Conservation (phyloP, 2,797 vertebrate genomes). For the Periparus ater region DNA sequence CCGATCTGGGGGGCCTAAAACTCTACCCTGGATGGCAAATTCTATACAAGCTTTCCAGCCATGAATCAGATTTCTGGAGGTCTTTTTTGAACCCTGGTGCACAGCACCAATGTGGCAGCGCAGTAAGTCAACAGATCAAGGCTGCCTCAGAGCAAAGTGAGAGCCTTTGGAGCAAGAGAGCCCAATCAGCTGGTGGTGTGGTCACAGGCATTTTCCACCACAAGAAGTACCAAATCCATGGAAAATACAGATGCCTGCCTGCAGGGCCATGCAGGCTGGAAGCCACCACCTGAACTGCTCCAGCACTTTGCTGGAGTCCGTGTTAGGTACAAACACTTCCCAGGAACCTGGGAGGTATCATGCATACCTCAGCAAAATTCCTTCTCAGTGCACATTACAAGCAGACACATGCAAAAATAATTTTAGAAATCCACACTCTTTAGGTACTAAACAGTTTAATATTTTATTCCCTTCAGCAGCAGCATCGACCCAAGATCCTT, state of each 20-base stretch:
- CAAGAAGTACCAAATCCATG: background rate
- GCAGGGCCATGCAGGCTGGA: background rate
- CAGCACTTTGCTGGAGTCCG: background rate
- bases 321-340: background rate
- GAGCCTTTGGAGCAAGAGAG: background rate
- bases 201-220: background rate
- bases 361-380: slow-evolving; percentile 41
- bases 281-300: background rate
- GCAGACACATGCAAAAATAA: slow-evolving; percentile 25
- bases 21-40: background rate
- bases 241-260: background rate
- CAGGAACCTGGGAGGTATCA: background rate
- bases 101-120: background rate
- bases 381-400: background rate
- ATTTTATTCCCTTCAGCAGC: background rate
- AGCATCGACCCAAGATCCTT: background rate
- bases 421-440: slow-evolving; percentile 5
- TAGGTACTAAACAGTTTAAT: background rate
- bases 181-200: background rate
- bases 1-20: background rate
- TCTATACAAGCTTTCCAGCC: background rate
- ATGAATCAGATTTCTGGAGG: slow-evolving; percentile 2
- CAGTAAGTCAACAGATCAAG: background rate
- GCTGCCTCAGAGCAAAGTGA: background rate
- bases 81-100: background rate